phyloP scores from a whole-genome alignment of 1,140 invertebrate genomes.

The Pseudomyrmex gracilis region DNA sequence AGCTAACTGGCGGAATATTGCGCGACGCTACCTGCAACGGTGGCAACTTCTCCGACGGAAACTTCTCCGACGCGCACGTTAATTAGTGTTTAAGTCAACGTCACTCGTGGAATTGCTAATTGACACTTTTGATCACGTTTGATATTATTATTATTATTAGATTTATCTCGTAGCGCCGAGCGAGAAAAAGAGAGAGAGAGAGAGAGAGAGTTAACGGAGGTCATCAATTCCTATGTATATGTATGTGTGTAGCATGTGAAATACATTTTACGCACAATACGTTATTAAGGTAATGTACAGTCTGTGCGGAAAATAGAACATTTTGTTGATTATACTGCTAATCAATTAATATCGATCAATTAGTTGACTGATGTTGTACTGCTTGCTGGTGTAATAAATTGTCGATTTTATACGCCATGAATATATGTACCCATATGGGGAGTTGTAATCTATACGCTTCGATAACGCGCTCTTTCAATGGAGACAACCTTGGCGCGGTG shows the following conservation, averaged over 20 bases:
- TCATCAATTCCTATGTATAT: too few species aligned
- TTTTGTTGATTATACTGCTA: not conserved
- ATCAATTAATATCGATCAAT: constrained; percentile 25
- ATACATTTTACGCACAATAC: too few species aligned
- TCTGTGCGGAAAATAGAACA: too few species aligned
- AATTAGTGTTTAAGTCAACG: constrained; percentile 16
- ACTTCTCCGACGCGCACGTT: constrained; percentile 7
- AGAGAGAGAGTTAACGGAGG: too few species aligned
- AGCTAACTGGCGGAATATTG: constrained; percentile 13
- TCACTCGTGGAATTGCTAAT: constrained; percentile 25
- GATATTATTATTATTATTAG: not conserved
- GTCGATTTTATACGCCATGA: not conserved
- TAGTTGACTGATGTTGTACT: not conserved
- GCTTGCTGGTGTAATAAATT: not conserved
- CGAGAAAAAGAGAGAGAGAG: too few species aligned
- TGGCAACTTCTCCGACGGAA: not conserved
- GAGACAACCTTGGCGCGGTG: not conserved
- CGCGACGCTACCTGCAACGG: not conserved
- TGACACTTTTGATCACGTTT: not conserved
- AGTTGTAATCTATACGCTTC: not conserved
- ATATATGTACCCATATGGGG: not conserved
- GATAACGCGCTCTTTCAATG: not conserved
- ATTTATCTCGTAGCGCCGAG: not conserved
- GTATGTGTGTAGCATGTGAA: too few species aligned
- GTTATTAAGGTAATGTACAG: too few species aligned